These are phyloP conservation scores for Myocastor coypus DNA, from an alignment of 2,113 vertebrate genomes.

Conservation along the genomic window DNA sequence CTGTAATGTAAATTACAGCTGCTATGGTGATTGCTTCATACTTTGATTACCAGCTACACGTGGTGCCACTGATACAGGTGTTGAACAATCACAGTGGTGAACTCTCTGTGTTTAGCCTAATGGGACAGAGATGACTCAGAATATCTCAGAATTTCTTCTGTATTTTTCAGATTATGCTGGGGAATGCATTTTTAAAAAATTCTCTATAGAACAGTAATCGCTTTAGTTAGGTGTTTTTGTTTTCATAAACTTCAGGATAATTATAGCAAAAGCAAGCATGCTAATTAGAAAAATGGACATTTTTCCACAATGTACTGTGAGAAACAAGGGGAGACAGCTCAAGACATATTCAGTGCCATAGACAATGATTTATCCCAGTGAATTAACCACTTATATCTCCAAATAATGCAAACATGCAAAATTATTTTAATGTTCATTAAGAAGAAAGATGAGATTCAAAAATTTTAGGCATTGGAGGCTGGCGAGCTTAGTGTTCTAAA, in stretches of 20 bases:
- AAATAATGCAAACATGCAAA: slow-evolving; percentile 58
- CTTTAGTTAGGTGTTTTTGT: background rate
- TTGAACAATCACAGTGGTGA: slow-evolving; percentile 85
- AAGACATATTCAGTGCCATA: slow-evolving; percentile 25
- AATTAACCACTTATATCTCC: slow-evolving; percentile 42
- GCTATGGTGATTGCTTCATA: slow-evolving; percentile 80
- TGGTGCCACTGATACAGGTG: slow-evolving; percentile 83
- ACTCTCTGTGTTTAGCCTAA: slow-evolving; percentile 68
- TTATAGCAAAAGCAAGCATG: slow-evolving; percentile 73
- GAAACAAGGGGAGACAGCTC: slow-evolving; percentile 19
- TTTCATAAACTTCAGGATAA: slow-evolving; percentile 67
- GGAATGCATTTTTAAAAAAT: slow-evolving; percentile 54
- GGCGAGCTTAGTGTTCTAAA: too few species aligned
- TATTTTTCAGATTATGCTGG: slow-evolving; percentile 62
- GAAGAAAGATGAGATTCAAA: background rate
- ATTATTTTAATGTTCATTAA: background rate
- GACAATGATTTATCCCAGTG: slow-evolving; percentile 57
- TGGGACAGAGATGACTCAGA: slow-evolving; percentile 64
- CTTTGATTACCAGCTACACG: slow-evolving; percentile 83
- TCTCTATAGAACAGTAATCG: slow-evolving; percentile 29
- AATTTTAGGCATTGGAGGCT: background rate
- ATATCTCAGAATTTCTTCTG: slow-evolving; percentile 66
- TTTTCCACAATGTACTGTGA: slow-evolving; percentile 64
- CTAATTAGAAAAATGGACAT: slow-evolving; percentile 67
- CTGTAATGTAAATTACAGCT: slow-evolving; percentile 85